Evolutionary conservation across 1,140 invertebrate genomes (phyloP).

Genomic region (Drosophila ironensis): DNA sequence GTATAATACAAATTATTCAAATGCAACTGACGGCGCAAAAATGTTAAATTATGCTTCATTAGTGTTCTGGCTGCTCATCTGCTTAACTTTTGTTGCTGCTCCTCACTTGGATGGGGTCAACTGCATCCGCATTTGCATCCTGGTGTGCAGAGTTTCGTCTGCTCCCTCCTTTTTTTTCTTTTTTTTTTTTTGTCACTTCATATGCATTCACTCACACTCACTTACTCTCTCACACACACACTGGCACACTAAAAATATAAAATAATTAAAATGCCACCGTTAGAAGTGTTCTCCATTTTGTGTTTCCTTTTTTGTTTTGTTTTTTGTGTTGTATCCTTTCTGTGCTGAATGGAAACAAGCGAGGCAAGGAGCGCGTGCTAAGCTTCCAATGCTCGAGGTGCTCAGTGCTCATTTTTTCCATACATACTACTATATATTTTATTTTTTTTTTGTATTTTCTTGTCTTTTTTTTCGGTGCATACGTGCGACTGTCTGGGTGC

Average conservation of each 20-base stretch:
- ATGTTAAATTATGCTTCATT: constrained; percentile 79
- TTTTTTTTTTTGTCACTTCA: background rate
- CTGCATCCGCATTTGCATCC: constrained; percentile 37
- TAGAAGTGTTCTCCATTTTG: constrained; percentile 52
- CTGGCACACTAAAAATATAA: constrained; percentile 58
- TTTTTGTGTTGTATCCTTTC: no score
- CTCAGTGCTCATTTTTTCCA: constrained; percentile 52
- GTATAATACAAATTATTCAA: constrained; percentile 68
- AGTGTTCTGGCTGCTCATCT: constrained; percentile 55
- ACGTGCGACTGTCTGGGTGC: constrained; percentile 43
- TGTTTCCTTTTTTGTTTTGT: constrained; percentile 29
- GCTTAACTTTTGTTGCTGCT: constrained; percentile 11
- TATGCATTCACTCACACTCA: constrained; percentile 4
- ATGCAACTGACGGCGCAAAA: constrained; percentile 44
- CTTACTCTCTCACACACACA: no score
- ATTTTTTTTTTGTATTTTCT: no score
- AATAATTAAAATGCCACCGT: constrained; percentile 76
- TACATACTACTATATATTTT: background rate
- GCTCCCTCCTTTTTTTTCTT: no score
- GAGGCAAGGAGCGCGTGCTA: constrained; percentile 58
- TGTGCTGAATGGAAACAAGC: constrained; percentile 64
- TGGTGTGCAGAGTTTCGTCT: background rate
- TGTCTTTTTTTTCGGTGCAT: constrained; percentile 32
- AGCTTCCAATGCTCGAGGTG: constrained; percentile 65
- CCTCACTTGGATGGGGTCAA: constrained; percentile 22